Conservation (phyloP, 1,140 invertebrate species). For the Oedothorax gibbosus region DNA sequence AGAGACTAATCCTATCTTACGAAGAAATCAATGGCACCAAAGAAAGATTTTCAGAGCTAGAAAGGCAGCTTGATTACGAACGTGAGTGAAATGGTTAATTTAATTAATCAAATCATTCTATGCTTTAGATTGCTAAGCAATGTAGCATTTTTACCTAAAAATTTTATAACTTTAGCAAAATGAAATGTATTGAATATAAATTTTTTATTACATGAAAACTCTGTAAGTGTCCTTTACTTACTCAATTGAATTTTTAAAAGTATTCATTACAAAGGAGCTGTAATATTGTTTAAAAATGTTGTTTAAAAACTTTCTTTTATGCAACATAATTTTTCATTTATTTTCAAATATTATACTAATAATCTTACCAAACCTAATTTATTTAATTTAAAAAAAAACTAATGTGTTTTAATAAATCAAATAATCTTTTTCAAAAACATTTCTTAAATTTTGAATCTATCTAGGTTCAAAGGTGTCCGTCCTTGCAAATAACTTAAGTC, state of each 20-base stretch:
- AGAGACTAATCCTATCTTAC: background rate
- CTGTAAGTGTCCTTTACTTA: no score
- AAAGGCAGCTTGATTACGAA: background rate
- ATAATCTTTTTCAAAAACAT: no score
- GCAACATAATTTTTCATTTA: background rate
- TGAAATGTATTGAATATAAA: no score
- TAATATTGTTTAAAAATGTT: no score
- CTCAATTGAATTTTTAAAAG: no score
- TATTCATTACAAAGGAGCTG: no score
- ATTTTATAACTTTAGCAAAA: no score
- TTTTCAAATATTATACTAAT: background rate
- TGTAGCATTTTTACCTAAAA: no score
- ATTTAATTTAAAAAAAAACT: background rate
- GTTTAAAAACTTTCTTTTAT: background rate
- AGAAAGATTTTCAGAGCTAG: conserved; percentile 5
- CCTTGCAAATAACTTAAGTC: conserved; percentile 24
- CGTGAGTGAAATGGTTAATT: conserved; percentile 1
- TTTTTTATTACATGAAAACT: no score
- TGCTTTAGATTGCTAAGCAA: no score
- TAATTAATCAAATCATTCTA: no score
- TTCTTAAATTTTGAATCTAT: background rate
- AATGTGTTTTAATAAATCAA: no score
- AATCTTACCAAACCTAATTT: background rate
- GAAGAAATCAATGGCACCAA: conserved; percentile 11
- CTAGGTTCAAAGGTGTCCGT: conserved; percentile 13